Base-by-base conservation (phyloP, 2,888 invertebrate species). In the Junonia oenone region DNA sequence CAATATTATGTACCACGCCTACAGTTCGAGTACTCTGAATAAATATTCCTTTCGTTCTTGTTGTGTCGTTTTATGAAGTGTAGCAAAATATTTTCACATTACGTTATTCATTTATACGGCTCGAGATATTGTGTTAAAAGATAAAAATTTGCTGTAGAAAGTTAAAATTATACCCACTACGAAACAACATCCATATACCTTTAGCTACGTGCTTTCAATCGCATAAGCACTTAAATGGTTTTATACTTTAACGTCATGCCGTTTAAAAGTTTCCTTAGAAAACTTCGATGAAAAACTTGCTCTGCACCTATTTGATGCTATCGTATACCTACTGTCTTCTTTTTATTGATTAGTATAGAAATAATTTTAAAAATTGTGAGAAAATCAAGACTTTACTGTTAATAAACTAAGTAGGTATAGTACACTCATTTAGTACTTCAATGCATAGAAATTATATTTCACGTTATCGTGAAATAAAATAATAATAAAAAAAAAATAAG, bases 1-100 rank as follows among this genome's bases (percentile, higher is more conserved):
- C 54, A 59, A 46, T 43, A 56, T 47, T 47, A 59, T 59, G 46
- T 49, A 48, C 56, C 53, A 48, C 56, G 40, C 52, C 56, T 29
- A 48, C 27, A 43, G 14, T 47, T 52, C 17, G 27, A 52, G 33
- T 40, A 15, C 35, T 29, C 17, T 52, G 46, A 55, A 51, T 52
- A 35, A 52, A 51, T 45, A 43, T 26, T 40, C 19, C 43, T 8
- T 26, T 22, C 26, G 26, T 43, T 22, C 22, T 26, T 6, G 26
- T 26, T 13, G n/a, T n/a, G 4, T 17, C 11, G 19, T 40, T 40
- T 40, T 40, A 26, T 26, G 1, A 43, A 26, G 11, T 13, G 2
- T 43, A 26, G 26, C 5, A 26, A 11, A 8, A 6, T 13, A 9
- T 26, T 26, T 22, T 2, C 2, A 31, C 29, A 29, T 6, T 29